These are phyloP conservation scores for Cheumatopsyche charites DNA, from an alignment of 1,140 invertebrate species.

Conservation along the genomic window DNA sequence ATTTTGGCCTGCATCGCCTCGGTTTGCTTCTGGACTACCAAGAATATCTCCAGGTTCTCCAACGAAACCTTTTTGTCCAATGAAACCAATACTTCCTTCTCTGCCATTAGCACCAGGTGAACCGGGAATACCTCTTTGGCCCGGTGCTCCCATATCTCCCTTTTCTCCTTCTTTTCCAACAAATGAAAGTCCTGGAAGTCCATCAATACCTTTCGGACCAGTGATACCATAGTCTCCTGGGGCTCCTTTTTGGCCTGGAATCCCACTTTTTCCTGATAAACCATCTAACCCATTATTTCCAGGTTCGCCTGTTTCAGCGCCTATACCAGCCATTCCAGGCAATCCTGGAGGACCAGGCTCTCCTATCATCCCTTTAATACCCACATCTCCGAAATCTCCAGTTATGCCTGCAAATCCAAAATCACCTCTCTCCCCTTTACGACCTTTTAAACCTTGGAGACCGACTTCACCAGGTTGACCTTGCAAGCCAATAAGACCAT, in stretches of 20 bases:
- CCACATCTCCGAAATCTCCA: conserved; percentile 58
- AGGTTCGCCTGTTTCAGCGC: conserved; percentile 59
- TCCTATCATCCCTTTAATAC: conserved; percentile 60
- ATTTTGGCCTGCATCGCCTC: background rate
- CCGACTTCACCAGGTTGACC: conserved; percentile 59
- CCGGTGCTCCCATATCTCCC: conserved; percentile 56
- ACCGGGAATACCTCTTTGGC: conserved; percentile 53
- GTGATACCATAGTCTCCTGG: conserved; percentile 58
- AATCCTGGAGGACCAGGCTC: conserved; percentile 66
- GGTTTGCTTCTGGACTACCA: conserved; percentile 38
- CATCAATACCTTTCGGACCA: conserved; percentile 61
- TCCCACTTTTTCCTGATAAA: conserved; percentile 55
- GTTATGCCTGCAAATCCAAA: conserved; percentile 59
- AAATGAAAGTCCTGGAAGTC: conserved; percentile 55
- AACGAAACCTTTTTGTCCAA: conserved; percentile 56
- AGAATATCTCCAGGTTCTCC: conserved; percentile 66
- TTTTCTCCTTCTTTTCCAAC: conserved; percentile 65
- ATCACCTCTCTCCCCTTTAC: conserved; percentile 60
- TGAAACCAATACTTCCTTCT: conserved; percentile 53
- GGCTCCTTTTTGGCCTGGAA: conserved; percentile 55
- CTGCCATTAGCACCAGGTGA: conserved; percentile 52
- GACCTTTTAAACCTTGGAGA: conserved; percentile 55
- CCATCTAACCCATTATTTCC: conserved; percentile 63
- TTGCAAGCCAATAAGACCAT: conserved; percentile 54
- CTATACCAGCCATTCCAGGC: conserved; percentile 63